Percentiles rank a stretch among this genome's conserved stretches.
phyloP scores from a whole-genome alignment of 2,888 invertebrate genomes.

The Serripes groenlandicus region DNA sequence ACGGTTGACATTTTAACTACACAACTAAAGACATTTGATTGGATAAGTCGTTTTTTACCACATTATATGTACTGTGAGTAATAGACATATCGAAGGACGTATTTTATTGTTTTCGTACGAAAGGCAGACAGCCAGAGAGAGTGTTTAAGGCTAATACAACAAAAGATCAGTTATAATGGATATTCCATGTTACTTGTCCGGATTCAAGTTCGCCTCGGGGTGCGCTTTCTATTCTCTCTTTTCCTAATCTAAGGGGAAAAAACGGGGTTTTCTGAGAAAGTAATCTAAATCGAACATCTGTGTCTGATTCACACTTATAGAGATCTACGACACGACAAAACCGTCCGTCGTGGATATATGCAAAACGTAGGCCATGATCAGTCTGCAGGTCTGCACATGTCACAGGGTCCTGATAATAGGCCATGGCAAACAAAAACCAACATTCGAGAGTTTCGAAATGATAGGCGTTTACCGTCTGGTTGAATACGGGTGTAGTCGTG shows the following conservation, averaged over 20 bases:
- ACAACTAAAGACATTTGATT: no score
- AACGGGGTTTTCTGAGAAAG: not conserved
- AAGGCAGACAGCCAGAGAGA: not conserved
- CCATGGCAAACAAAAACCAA: no score
- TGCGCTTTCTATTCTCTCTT: not conserved
- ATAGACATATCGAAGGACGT: not conserved
- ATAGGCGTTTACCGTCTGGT: no score
- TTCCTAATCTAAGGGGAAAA: not conserved
- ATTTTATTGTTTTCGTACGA: no score
- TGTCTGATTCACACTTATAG: not conserved
- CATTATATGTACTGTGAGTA: not conserved
- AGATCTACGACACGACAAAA: not conserved
- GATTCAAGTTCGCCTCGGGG: not conserved
- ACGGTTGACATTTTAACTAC: no score
- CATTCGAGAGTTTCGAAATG: no score
- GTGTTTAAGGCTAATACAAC: not conserved
- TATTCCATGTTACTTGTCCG: conserved; percentile 6
- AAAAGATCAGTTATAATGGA: conserved; percentile 2
- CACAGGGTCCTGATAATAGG: no score
- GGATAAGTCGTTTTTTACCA: no score
- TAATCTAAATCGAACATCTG: conserved; percentile 2
- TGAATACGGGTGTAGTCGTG: no score
- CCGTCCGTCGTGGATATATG: no score
- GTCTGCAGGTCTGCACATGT: not conserved
- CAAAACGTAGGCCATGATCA: not conserved